Evolutionary conservation across 37 sponge, comb jelly and placozoan genomes (phyloP).

Genomic region (Sycon ciliatum): DNA sequence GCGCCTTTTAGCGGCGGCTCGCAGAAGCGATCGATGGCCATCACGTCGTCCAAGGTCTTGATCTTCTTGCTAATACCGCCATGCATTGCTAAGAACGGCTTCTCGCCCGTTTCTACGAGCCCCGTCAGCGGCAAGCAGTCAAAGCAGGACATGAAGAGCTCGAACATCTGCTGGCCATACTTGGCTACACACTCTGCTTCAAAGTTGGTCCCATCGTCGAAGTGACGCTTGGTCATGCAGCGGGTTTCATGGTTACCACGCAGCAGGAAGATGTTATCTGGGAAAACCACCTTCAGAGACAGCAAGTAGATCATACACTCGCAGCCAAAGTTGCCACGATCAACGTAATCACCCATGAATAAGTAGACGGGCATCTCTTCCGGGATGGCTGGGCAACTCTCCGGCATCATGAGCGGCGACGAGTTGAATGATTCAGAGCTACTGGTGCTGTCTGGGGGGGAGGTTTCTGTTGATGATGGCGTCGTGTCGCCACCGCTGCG

Average conservation of each 20-base stretch:
- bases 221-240: conserved; percentile 44
- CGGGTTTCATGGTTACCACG: conserved; percentile 73
- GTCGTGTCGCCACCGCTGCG: too few relatives aligned
- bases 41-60: background rate
- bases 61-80: conserved; percentile 1
- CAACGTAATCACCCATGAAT: conserved; percentile 74
- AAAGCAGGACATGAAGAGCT: conserved; percentile 1
- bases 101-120: background rate
- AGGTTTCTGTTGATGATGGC: too few relatives aligned
- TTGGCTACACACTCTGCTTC: conserved; percentile 38
- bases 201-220: conserved; percentile 48
- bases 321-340: conserved; percentile 47
- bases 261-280: conserved; percentile 33
- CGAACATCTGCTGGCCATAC: conserved; percentile 19
- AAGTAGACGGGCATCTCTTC: too few relatives aligned
- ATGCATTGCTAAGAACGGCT: background rate
- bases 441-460: too few relatives aligned
- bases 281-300: conserved; percentile 48
- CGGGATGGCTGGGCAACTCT: too few relatives aligned
- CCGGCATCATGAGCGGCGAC: too few relatives aligned
- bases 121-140: background rate
- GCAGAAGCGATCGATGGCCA: background rate
- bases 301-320: conserved; percentile 47
- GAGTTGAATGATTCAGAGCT: too few relatives aligned
- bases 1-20: conserved; percentile 1